phyloP scores from a whole-genome alignment of 2,888 invertebrate species.

The Aleiodes alternator region DNA sequence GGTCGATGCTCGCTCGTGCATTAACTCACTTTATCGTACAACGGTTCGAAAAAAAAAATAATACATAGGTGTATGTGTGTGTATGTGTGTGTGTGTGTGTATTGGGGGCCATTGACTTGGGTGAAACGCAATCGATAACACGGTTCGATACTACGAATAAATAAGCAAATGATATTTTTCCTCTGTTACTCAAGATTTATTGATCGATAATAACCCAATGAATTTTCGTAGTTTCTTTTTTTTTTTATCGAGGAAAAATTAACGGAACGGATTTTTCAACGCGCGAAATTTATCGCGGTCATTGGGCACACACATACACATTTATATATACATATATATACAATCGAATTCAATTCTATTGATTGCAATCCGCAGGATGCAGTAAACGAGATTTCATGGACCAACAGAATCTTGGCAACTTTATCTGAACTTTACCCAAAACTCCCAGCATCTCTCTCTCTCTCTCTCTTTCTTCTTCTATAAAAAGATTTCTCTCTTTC shows the following conservation, averaged over 20 bases:
- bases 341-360: too few relatives aligned
- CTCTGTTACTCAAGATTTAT: constrained; percentile 23
- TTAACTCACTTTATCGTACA: constrained; percentile 48
- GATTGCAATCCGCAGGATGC: too few relatives aligned
- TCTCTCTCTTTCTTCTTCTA: constrained; percentile 38
- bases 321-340: too few relatives aligned
- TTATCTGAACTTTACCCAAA: background rate
- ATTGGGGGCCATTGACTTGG: constrained; percentile 45
- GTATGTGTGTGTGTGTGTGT: background rate
- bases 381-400: too few relatives aligned
- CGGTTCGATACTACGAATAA: constrained; percentile 43
- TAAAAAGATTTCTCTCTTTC: constrained; percentile 53
- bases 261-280: too few relatives aligned
- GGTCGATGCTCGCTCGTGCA: constrained; percentile 51
- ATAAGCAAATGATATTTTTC: constrained; percentile 45
- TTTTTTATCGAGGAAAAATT: background rate
- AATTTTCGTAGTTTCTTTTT: constrained; percentile 21
- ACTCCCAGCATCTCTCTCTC: background rate
- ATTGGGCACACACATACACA: too few relatives aligned
- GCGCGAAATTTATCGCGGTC: too few relatives aligned
- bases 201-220: constrained; percentile 20
- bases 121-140: constrained; percentile 41
- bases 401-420: background rate
- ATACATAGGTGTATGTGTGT: background rate
- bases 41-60: constrained; percentile 33